Base-by-base conservation (phyloP, 2,797 vertebrate species). In the Coendou prehensilis region DNA sequence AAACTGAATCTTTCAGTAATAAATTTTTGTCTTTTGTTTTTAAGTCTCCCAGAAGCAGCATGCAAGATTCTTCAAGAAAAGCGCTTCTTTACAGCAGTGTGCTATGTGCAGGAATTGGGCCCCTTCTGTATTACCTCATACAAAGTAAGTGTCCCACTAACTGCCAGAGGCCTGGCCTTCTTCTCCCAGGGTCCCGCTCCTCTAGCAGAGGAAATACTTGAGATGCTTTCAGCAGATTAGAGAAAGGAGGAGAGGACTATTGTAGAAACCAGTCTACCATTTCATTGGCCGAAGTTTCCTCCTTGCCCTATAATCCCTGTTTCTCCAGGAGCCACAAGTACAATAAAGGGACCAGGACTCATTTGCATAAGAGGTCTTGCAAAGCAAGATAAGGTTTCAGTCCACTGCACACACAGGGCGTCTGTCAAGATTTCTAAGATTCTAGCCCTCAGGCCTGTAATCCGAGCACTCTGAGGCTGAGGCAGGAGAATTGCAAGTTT, bases 101-200 rank as follows among this genome's bases (percentile, higher is more conserved):
- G 99, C 98, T 0, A 95, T 98, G 0, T 97, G 96, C 41, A 98
- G 99, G 76, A 98, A 97, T 88, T 98, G 59, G 23, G 3, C 17
- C 47, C 76, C 93, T 99, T 91, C 98, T 99, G 98, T 99, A 99
- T 97, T 99, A 98, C 91, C 98, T 99, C 57, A 98, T 99, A 96
- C 99, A 99, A 96, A 99, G 99, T 99, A 98, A 99, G 99, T 98
- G 88, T 76, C 59, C 5, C 1, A 11, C 9, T 0, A 59, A 23
- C 56, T 0, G 3, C 64, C 90, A 64, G 79, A 69, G 92, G 80
- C 93, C 79, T 95, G 76, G 47, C 57, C 1, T 8, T 59, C 47
- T 57, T 20, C 14, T 57, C 0, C 64, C 96, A 18, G 56, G 37
- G 3, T 23, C 76, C 95, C 92, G 75, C 85, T 91, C 93, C 37